Conservation (phyloP, 1,140 invertebrate species). For the Sycophila sp. region DNA sequence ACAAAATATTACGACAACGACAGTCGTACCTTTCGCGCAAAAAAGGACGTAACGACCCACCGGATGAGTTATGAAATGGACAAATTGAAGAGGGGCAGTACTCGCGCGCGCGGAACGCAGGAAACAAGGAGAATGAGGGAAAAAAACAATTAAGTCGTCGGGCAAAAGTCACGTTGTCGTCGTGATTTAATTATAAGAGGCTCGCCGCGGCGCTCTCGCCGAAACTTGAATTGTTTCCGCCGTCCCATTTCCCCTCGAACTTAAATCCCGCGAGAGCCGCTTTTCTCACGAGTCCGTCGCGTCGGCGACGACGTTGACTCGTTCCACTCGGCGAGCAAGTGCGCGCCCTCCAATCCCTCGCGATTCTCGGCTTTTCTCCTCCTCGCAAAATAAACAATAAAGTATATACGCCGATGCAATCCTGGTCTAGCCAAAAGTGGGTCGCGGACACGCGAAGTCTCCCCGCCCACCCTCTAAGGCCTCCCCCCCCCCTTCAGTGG, state of each 20-base stretch:
- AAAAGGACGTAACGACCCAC: too few species aligned
- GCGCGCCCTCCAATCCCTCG: conserved; percentile 1
- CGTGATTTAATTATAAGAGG: conserved; percentile 3
- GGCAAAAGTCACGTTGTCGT: not conserved
- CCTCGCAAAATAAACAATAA: conserved; percentile 28
- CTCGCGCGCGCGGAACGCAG: not conserved
- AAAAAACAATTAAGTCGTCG: not conserved
- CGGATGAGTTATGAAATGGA: too few species aligned
- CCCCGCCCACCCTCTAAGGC: not conserved
- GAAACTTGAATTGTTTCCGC: conserved; percentile 23
- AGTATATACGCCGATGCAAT: not conserved
- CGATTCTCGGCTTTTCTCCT: conserved; percentile 6
- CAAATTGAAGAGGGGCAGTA: too few species aligned
- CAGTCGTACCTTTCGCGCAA: too few species aligned
- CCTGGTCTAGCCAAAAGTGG: not conserved
- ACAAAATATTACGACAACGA: too few species aligned
- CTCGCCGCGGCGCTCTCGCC: not conserved
- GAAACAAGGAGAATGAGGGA: not conserved
- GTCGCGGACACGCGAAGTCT: conserved; percentile 10
- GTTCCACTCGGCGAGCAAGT: not conserved
- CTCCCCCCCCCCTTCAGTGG: not conserved
- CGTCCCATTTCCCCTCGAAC: conserved; percentile 12
- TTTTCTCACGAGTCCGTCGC: conserved; percentile 1
- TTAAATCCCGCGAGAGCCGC: conserved; percentile 5
- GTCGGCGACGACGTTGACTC: not conserved